Base-by-base conservation (phyloP, 2,888 invertebrate genomes). In the Spodoptera littoralis region DNA sequence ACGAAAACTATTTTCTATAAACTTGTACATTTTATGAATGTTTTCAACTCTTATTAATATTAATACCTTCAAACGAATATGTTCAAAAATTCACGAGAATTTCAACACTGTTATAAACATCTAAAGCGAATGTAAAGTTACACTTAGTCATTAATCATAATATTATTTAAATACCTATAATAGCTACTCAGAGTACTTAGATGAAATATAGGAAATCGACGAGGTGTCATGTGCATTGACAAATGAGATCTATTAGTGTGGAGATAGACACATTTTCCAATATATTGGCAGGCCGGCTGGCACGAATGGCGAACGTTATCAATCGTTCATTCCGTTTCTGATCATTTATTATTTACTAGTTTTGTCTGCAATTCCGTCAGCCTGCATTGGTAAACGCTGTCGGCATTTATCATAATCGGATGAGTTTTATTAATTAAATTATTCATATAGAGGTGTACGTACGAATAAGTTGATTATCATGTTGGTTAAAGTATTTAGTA, bases 211-310 rank as follows among this genome's bases (percentile, higher is more conserved):
- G 51, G 60, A 58, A 68, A 65, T 60, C 52, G 59, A 56, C 46
- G n/a, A 73, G 52, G 52, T 67, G 60, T 70, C 60, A 66, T 51
- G 22, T 47, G 64, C 68, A 51, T 69, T 80, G 81, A 80, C 68
- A 79, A 79, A 81, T 81, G 72, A 64, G 44, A 67, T 77, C 54
- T 79, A 75, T 79, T 80, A 70, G 70, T 67, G 66, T 54, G 60
- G 70, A 65, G 72, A 81, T 70, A 76, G 64, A 72, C 69, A 81
- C 69, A 75, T 80, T 72, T 60, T 27, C 60, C 68, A 54, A 65
- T 73, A 61, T 70, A 73, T 76, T 51, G 65, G 58, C 56, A 68
- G 61, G 56, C 58, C 47, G 50, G 59, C 60, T 66, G 65, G 61
- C 42, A 63, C 30, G 58, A 58, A 67, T 59, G 60, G 36, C 27